Evolutionary conservation across 2,113 vertebrate species (phyloP), one percentile per base, ranked within the genome.

Genomic region (Solenodon paradoxus): DNA sequence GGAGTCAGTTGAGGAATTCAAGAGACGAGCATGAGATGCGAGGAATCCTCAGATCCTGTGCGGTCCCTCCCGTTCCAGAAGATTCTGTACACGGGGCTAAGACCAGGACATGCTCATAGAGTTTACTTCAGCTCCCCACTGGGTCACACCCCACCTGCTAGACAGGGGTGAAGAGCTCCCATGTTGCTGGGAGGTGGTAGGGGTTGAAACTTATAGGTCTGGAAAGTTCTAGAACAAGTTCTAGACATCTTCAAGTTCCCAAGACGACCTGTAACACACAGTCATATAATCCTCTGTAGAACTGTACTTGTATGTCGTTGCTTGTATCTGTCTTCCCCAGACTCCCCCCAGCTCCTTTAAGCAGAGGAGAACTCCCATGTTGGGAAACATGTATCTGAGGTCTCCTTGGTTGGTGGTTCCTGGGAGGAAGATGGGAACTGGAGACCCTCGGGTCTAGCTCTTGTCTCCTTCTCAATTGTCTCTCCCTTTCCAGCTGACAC

Each of bases 1-100:
- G 2, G 15, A 40, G 15, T 7, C 32, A 5, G n/a, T 5, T 32
- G 49, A 68, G 86, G 32, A 32, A 13, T 30, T 26, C 15, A 1
- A 51, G 55, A 77, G 63, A 28, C 19, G 2, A 19, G 2, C 17
- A 24, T 2, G 16, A 51, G 63, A 30, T 9, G 10, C 1, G 32
- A 64, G 66, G 28, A 35, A 2, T 38, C 40, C 53, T 45, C n/a
- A 9, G 53, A 20, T 2, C 2, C 45, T 7, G 9, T 0, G 19
- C 35, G 6, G 16, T 0, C 1, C 13, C 71, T 71, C 83, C 30
- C 35, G 17, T 38, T 30, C 47, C 9, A 45, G 88, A 13, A 55
- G 40, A 35, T 12, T 42, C 53, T 22, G 4, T 24, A 24, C 11
- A 16, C 4, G 32, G 88, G 59, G 7, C n/a, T 24, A 2, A 19